phyloP scores from a whole-genome alignment of 2,113 vertebrate species.

The Notiomystis cincta region DNA sequence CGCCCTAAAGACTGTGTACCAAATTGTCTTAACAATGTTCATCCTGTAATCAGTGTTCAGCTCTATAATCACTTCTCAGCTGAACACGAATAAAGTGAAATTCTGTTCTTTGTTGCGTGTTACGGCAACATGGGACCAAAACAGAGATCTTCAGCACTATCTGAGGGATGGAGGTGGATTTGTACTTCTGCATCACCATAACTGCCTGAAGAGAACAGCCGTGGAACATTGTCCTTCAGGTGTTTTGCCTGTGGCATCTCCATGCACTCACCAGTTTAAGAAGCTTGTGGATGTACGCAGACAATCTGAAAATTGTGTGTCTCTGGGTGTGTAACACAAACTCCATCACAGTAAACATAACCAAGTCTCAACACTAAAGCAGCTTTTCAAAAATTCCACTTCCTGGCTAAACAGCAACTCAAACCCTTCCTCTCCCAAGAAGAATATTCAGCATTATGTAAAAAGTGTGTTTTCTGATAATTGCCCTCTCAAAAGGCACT shows the following conservation, averaged over 20 bases:
- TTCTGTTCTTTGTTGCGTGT: background rate
- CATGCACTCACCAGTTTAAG: background rate
- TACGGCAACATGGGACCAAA: background rate
- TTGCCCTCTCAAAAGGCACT: background rate
- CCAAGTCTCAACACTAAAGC: background rate
- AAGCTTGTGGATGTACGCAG: background rate
- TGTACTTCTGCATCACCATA: background rate
- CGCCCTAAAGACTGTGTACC: background rate
- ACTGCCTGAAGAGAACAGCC: background rate
- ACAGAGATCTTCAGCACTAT: background rate
- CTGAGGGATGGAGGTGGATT: background rate
- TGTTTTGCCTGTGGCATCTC: background rate
- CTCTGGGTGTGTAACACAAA: background rate
- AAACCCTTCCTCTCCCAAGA: background rate
- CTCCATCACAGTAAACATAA: background rate
- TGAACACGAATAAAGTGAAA: background rate
- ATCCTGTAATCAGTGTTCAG: too few species aligned
- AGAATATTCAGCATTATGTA: background rate
- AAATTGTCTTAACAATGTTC: background rate
- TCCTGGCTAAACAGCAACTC: background rate
- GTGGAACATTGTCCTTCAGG: background rate
- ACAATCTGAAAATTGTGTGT: accelerated
- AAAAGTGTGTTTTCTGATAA: background rate
- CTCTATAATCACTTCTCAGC: background rate
- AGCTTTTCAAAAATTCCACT: background rate